Conservation (phyloP, 1,140 invertebrate genomes). For the Drosophila repletoides region DNA sequence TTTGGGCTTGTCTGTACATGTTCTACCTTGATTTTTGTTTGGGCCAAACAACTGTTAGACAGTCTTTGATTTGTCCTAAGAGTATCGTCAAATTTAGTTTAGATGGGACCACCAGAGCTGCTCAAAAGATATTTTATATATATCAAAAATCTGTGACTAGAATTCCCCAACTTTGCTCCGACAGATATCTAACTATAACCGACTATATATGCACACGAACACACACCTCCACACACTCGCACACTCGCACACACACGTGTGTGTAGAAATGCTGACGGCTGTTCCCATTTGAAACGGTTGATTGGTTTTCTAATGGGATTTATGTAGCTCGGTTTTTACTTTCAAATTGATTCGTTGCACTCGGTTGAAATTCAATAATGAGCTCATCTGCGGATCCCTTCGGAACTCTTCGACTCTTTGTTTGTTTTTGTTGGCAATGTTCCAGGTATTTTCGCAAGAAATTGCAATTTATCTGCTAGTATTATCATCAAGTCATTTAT, state of each 20-base stretch:
- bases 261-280: constrained; percentile 1
- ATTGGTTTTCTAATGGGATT: constrained; percentile 69
- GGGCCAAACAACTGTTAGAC: constrained; percentile 43
- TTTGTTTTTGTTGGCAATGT: constrained; percentile 73
- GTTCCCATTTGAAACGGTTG: constrained; percentile 68
- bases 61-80: constrained; percentile 55
- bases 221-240: constrained; percentile 21
- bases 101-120: constrained; percentile 49
- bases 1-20: constrained; percentile 47
- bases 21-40: constrained; percentile 43
- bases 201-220: constrained; percentile 24
- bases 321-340: constrained; percentile 29
- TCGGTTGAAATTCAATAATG: constrained; percentile 69
- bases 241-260: not conserved
- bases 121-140: not conserved
- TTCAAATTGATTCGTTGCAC: constrained; percentile 66
- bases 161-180: no score
- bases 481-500: constrained; percentile 31
- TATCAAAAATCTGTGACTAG: no score
- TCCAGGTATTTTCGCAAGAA: constrained; percentile 71
- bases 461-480: constrained; percentile 61
- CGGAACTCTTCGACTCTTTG: not conserved
- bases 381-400: constrained; percentile 36
- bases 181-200: no score
- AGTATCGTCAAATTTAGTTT: constrained; percentile 61